phyloP scores from a whole-genome alignment of 2,113 vertebrate species.

The Phaethornis superciliosus region DNA sequence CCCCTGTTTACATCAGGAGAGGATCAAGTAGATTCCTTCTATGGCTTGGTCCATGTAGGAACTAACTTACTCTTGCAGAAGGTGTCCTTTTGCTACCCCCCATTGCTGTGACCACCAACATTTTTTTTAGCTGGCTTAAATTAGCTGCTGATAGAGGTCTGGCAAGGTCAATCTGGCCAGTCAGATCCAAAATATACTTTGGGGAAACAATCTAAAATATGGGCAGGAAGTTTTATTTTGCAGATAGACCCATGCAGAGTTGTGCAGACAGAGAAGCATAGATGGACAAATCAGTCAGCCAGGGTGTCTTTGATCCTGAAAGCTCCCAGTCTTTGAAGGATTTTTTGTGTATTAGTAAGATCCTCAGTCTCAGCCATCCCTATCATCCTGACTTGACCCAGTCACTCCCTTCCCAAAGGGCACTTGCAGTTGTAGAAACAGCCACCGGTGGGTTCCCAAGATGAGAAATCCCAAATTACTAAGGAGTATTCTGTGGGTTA shows the following conservation, averaged over 20 bases:
- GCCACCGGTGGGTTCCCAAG: neutral
- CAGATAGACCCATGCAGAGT: neutral
- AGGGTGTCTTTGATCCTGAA: neutral
- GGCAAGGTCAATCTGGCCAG: neutral
- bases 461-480: constrained; percentile 16
- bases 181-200: neutral
- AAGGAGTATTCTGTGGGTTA: neutral
- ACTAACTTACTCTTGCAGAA: neutral
- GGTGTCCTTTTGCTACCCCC: neutral
- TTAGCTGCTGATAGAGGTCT: constrained; percentile 1
- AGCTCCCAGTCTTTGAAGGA: neutral
- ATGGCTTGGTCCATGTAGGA: neutral
- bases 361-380: neutral
- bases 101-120: neutral
- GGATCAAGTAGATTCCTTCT: neutral
- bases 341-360: neutral
- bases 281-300: constrained; percentile 25
- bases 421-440: neutral
- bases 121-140: neutral
- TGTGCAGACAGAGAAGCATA: neutral
- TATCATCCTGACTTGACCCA: constrained; percentile 13
- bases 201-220: neutral
- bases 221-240: constrained; percentile 31
- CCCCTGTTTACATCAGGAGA: accelerated
- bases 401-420: neutral